Base-by-base conservation (phyloP, 2,888 invertebrate species). In the Phytoseiulus persimilis region DNA sequence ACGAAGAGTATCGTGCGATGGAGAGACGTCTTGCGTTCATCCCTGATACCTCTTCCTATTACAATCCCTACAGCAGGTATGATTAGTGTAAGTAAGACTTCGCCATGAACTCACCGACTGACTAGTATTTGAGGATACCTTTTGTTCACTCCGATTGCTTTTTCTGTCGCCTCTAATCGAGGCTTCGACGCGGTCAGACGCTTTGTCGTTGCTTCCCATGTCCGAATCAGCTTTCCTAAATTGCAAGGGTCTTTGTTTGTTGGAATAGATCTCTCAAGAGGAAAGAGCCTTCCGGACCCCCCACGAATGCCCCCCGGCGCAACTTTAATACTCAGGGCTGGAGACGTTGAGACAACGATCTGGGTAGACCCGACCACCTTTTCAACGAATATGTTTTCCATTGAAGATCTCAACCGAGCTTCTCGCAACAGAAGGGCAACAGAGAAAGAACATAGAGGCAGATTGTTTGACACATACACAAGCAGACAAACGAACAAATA, bases 21-120 rank as follows among this genome's bases (percentile, higher is more conserved):
- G 87, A 87, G 33, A 87, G 87, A 39, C 87, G 87, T 39, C 87
- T 87, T 28, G 87, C 87, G 39, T 87, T 87, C 33, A 28, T 45
- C 18, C 87, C 87, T 28, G 87, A 87, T n/a, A 87, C 32, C 33
- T 87, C 87, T n/a, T 32, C 32, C 6, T 87, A 87, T 31, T 65
- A 65, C 65, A 65, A 65, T 65, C 87, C 87, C 33, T 87, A 87
- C 87, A 39, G 45, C 87, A 87, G 87, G 87, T 87, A 87, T 45
- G 87, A 33, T 33, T 87, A 87, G 87, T 39, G 87, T 87, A 87
- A 87, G 87, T 87, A 87, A 65, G 65, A 65, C 18, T 65, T 23
- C 65, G 18, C 65, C 65, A 65, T 28, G 28, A 46, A 46, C n/a
- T n/a, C 9, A 14, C 46, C 14, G 46, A 46, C 6, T 46, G 14